These are phyloP conservation scores for Mallotus villosus DNA, from an alignment of 2,797 vertebrate species.

Conservation along the genomic window DNA sequence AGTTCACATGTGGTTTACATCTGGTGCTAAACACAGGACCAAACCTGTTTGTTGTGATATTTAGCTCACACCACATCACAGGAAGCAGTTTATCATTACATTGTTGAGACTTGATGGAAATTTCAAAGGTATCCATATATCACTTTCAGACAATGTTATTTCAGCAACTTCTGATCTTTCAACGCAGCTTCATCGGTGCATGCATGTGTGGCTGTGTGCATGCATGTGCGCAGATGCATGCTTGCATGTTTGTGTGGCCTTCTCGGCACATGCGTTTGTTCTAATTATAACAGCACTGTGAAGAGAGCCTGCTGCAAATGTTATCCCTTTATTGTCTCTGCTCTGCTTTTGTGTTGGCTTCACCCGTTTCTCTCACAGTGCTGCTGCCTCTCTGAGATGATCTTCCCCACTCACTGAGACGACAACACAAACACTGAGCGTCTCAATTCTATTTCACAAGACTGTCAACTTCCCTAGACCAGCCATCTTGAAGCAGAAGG, in stretches of 20 bases:
- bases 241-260: not conserved
- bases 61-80: slow-evolving; percentile 25
- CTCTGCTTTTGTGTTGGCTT: slow-evolving; percentile 9
- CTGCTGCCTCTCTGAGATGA: slow-evolving; percentile 22
- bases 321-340: slow-evolving; percentile 45
- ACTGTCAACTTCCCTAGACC: slow-evolving; percentile 9
- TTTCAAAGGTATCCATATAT: slow-evolving; percentile 23
- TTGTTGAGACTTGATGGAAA: slow-evolving; percentile 35
- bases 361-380: slow-evolving; percentile 20
- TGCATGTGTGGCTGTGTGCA: slow-evolving; percentile 18
- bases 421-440: slow-evolving; percentile 32
- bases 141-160: slow-evolving; percentile 49
- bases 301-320: slow-evolving; percentile 23
- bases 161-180: slow-evolving; percentile 38
- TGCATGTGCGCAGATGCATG: not conserved
- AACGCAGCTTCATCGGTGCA: not conserved
- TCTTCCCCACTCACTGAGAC: slow-evolving; percentile 29
- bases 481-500: too few relatives aligned
- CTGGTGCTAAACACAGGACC: slow-evolving; percentile 18
- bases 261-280: not conserved
- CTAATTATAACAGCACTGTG: not conserved
- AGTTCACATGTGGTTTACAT: slow-evolving; percentile 27
- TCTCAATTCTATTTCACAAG: slow-evolving; percentile 33
- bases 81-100: slow-evolving; percentile 17
- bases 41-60: slow-evolving; percentile 12